Conservation (phyloP, 1,140 invertebrate genomes). For the Hylaeus anthracinus region DNA sequence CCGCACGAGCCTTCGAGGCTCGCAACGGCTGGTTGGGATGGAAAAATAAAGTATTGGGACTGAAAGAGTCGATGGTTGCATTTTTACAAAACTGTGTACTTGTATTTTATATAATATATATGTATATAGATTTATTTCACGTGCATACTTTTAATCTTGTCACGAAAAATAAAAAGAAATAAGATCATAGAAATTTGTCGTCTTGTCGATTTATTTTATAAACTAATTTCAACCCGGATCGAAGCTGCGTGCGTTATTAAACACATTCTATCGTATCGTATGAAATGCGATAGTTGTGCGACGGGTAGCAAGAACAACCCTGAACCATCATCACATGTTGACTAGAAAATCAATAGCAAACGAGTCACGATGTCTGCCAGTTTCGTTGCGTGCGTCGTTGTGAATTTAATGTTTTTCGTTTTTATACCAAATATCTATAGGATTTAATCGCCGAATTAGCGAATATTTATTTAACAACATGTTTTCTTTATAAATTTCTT, state of each 20-base stretch:
- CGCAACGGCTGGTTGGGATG: slow-evolving; percentile 98
- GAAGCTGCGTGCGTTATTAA: background rate
- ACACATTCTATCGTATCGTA: no score
- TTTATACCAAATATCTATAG: background rate
- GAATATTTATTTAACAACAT: background rate
- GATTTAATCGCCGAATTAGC: background rate
- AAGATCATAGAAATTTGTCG: background rate
- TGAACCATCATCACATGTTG: background rate
- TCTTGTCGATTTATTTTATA: background rate
- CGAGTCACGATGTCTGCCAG: slow-evolving; percentile 34
- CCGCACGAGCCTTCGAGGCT: slow-evolving; percentile 99
- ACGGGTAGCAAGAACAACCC: background rate
- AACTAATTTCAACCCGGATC: background rate
- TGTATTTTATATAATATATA: slow-evolving; percentile 23
- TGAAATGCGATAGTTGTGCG: no score
- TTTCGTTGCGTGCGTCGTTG: slow-evolving; percentile 28
- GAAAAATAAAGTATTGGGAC: slow-evolving; percentile 99
- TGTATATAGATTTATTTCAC: slow-evolving; percentile 5
- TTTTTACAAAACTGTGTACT: slow-evolving; percentile 1
- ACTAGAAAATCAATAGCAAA: slow-evolving; percentile 57
- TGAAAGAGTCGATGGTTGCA: slow-evolving; percentile 78
- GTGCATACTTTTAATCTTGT: background rate
- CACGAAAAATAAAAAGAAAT: background rate
- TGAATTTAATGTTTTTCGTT: slow-evolving; percentile 16
- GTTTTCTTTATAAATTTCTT: background rate